phyloP scores from a whole-genome alignment of 2,888 invertebrate species.

The Ophion ellenae region DNA sequence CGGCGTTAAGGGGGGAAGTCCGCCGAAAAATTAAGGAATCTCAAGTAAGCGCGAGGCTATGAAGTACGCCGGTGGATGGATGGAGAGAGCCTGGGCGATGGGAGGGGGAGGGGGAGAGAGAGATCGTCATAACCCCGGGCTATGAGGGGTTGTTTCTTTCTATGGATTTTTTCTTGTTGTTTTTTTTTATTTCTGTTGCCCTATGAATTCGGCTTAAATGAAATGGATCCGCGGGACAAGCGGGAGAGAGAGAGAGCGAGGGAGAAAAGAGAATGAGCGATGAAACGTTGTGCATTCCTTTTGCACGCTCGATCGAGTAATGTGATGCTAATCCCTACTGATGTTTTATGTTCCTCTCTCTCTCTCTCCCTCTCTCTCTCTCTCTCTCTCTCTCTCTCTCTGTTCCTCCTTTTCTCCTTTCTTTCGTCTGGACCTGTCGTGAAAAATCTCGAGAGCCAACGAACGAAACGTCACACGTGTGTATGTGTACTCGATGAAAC shows the following conservation, averaged over 20 bases:
- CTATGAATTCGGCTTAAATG: conserved; percentile 84
- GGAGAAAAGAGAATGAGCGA: not conserved
- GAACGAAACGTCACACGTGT: not conserved
- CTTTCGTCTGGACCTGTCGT: conserved; percentile 29
- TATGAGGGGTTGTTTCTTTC: conserved; percentile 57
- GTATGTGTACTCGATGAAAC: not conserved
- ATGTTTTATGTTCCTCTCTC: conserved; percentile 24
- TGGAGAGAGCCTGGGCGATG: conserved; percentile 26
- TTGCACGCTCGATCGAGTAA: conserved; percentile 73
- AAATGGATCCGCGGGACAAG: conserved; percentile 79
- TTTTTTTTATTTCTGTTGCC: conserved; percentile 60
- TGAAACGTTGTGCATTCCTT: conserved; percentile 10
- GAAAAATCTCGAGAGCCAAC: conserved; percentile 26
- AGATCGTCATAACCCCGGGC: conserved; percentile 71
- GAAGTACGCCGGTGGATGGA: conserved; percentile 21
- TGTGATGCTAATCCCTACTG: conserved; percentile 82
- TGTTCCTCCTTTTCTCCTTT: conserved; percentile 10
- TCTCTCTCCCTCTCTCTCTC: conserved; percentile 11
- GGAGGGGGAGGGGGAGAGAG: conserved; percentile 50
- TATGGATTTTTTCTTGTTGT: not conserved
- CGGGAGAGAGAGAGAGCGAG: conserved; percentile 51
- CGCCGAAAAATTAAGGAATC: conserved; percentile 22
- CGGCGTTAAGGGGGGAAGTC: no score
- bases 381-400: conserved; percentile 20
- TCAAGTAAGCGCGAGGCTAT: conserved; percentile 7